Evolutionary conservation across 2,888 invertebrate species (phyloP).

Genomic region (Pecten maximus): DNA sequence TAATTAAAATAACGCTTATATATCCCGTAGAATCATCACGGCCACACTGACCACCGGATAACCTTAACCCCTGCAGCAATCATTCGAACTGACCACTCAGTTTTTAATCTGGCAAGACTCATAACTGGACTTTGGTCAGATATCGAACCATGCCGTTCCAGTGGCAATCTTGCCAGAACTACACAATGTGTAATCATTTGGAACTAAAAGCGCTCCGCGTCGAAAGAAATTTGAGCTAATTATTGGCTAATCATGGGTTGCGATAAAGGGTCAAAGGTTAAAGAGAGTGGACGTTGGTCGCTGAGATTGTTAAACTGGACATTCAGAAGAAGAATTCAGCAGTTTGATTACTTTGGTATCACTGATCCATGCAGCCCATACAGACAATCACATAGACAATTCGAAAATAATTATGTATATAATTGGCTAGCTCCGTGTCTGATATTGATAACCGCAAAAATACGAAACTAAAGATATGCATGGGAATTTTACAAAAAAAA

Average conservation of each 20-base stretch:
- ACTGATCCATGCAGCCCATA: background rate
- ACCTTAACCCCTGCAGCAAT: background rate
- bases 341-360: background rate
- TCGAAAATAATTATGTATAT: background rate
- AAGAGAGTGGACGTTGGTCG: background rate
- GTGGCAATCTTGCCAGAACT: background rate
- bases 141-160: background rate
- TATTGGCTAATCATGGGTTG: background rate
- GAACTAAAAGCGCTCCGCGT: background rate
- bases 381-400: background rate
- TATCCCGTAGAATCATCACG: background rate
- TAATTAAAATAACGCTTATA: slow-evolving; percentile 3
- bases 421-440: background rate
- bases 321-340: background rate
- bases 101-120: slow-evolving; percentile 1
- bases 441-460: too few relatives aligned
- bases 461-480: too few relatives aligned
- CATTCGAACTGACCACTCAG: background rate
- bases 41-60: background rate
- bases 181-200: background rate
- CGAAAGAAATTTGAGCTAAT: background rate
- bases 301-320: background rate
- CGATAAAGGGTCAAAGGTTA: background rate
- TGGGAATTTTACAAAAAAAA: too few relatives aligned
- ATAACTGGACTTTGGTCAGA: background rate